Base-by-base conservation (phyloP, 2,797 vertebrate genomes). In the Tenualosa thibaudeaui region DNA sequence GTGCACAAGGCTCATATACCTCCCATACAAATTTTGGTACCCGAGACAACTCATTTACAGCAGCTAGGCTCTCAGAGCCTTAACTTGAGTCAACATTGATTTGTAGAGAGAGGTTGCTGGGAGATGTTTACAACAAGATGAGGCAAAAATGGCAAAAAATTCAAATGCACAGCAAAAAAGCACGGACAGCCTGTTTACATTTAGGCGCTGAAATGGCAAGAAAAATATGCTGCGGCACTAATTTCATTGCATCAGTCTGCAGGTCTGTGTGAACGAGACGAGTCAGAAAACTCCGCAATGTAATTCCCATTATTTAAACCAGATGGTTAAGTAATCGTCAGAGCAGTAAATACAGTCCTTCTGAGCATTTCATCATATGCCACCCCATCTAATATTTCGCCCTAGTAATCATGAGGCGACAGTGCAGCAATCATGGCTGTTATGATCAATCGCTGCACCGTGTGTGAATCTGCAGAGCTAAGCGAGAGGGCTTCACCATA, bases 401-500 rank as follows among this genome's bases (percentile, higher is more conserved):
- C 84, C 26, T 58, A 78, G 82, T 83, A 86, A 88, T 88, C 87
- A 84, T 49, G 53, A 51, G 56, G 53, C 71, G 86, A 89, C 81
- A 83, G 62, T 56, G 82, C 50, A 86, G 49, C 54, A 68, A 88
- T 90, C 43, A 75, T 62, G 65, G 26, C 58, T 83, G 86, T 71
- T 81, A 82, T 83, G 26, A n/a, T 2, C 50, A 87, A 86, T 89
- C 71, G 24, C 84, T 68, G 19, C 3, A 12, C 81, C 43, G 24
- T 49, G 83, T 46, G 86, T 84, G 82, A 91, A 86, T 89, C 71
- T 87, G 89, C 86, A 71, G 82, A 58, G 43, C 84, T 65, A 53
- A 85, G 89, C 89, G 81, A 81, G 10, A 54, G 24, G 85, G 26
- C 54, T 81, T 75, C 3, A 88, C 85, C 54, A 71, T 53, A 22